These are phyloP conservation scores for Drosophila bifasciata DNA, from an alignment of 1,140 invertebrate genomes.

Conservation along the genomic window DNA sequence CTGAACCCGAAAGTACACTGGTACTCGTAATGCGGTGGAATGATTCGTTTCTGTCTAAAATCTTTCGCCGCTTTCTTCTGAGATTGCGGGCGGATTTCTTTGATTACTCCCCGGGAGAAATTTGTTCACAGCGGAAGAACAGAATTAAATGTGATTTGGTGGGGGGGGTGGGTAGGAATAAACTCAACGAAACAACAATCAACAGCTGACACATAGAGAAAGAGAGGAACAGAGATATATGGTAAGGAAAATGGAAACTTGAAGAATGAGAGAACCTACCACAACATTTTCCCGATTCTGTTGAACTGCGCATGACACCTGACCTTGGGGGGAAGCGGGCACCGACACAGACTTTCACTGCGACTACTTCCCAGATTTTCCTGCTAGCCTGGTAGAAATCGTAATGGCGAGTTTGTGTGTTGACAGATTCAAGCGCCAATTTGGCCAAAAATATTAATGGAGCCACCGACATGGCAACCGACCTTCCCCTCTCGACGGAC, in stretches of 20 bases:
- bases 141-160: conserved; percentile 34
- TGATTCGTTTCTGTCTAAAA: conserved; percentile 24
- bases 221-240: conserved; percentile 5
- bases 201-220: conserved; percentile 49
- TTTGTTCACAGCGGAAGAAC: conserved; percentile 51
- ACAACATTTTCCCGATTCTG: conserved; percentile 51
- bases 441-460: conserved; percentile 1
- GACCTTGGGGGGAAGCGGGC: conserved; percentile 62
- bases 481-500: no score
- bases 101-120: conserved; percentile 38
- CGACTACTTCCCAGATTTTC: conserved; percentile 2
- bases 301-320: conserved; percentile 62
- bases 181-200: conserved; percentile 56
- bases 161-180: conserved; percentile 19
- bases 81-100: conserved; percentile 18
- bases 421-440: conserved; percentile 76
- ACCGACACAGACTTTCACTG: conserved; percentile 39
- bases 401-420: conserved; percentile 83
- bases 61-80: conserved; percentile 1
- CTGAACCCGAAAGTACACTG: conserved; percentile 15
- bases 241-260: background rate
- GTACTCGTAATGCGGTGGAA: background rate
- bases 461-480: background rate
- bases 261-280: conserved; percentile 60
- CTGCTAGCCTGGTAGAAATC: conserved; percentile 69